A percentile compares a stretch with the other conserved stretches of the same genome.
These are phyloP conservation scores for Ptilodon capucinus DNA, from an alignment of 2,888 invertebrate genomes.

Conservation along the genomic window DNA sequence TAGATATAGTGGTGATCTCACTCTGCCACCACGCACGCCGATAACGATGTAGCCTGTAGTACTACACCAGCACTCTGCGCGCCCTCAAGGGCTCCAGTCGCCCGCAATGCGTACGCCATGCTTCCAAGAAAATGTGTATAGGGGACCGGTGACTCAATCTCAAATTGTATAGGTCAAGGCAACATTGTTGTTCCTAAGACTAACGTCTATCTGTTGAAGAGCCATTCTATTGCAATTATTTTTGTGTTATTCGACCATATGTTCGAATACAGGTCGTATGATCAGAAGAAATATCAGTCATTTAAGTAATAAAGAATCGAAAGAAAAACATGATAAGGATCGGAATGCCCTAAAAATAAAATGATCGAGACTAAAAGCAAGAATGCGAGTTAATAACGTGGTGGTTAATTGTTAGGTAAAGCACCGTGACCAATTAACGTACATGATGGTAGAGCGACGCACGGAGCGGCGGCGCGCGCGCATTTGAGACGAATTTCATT, in stretches of 20 bases:
- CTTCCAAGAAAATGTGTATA: constrained; percentile 27
- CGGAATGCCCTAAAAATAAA: constrained; percentile 21
- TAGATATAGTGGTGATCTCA: constrained; percentile 79
- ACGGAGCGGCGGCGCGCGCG: constrained; percentile 42
- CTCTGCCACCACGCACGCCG: constrained; percentile 47
- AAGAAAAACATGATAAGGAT: constrained; percentile 16
- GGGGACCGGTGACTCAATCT: constrained; percentile 13
- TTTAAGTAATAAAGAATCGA: too few relatives aligned
- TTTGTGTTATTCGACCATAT: background rate
- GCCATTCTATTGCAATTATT: background rate
- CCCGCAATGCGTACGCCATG: constrained; percentile 11
- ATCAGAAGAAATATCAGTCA: too few relatives aligned
- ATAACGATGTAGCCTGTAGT: constrained; percentile 43
- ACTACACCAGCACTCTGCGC: constrained; percentile 32
- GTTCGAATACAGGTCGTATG: too few relatives aligned
- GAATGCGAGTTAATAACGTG: constrained; percentile 50
- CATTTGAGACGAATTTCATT: constrained; percentile 77
- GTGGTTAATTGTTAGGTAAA: constrained; percentile 71
- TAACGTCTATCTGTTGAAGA: background rate
- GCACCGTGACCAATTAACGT: constrained; percentile 79
- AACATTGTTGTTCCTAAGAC: constrained; percentile 14
- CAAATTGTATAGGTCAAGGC: constrained; percentile 27
- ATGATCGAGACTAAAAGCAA: constrained; percentile 37
- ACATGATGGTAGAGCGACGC: constrained; percentile 44
- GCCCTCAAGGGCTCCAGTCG: constrained; percentile 42